phyloP scores from a whole-genome alignment of 1,140 invertebrate genomes.

The Hyles vespertilio region DNA sequence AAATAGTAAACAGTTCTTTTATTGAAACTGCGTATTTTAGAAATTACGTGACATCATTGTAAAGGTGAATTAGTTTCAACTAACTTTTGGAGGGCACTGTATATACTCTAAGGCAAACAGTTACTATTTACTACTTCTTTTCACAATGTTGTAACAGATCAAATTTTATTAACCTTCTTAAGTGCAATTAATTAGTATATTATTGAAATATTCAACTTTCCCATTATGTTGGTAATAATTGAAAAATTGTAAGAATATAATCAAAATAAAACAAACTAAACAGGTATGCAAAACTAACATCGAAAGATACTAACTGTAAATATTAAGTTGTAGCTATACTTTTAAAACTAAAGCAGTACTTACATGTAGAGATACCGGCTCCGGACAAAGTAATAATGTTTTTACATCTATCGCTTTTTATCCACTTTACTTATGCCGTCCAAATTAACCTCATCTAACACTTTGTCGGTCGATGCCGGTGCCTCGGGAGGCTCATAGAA shows the following conservation, averaged over 20 bases:
- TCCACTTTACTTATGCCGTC: slow-evolving; percentile 70
- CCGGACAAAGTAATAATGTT: slow-evolving; percentile 96
- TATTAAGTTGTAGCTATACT: slow-evolving; percentile 2
- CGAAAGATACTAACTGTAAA: slow-evolving; percentile 5
- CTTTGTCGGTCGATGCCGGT: slow-evolving; percentile 44
- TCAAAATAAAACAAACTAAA: background rate
- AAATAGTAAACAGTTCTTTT: no score
- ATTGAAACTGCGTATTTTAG: no score
- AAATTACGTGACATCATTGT: no score
- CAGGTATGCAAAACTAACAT: background rate
- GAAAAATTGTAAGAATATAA: background rate
- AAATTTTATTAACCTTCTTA: no score
- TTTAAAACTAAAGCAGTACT: slow-evolving; percentile 50
- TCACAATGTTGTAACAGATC: no score
- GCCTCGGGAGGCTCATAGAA: slow-evolving; percentile 52
- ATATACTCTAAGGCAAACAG: no score
- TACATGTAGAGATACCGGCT: slow-evolving; percentile 96
- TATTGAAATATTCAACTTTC: no score
- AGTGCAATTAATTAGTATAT: no score
- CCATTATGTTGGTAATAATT: background rate
- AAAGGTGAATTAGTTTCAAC: no score
- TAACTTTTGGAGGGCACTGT: no score
- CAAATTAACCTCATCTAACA: slow-evolving; percentile 65
- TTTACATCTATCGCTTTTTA: slow-evolving; percentile 82
- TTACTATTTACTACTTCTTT: no score